A percentile compares a stretch with the other conserved stretches of the same genome.
phyloP scores from a whole-genome alignment of 2,888 invertebrate genomes.

The Brachyptera putata region DNA sequence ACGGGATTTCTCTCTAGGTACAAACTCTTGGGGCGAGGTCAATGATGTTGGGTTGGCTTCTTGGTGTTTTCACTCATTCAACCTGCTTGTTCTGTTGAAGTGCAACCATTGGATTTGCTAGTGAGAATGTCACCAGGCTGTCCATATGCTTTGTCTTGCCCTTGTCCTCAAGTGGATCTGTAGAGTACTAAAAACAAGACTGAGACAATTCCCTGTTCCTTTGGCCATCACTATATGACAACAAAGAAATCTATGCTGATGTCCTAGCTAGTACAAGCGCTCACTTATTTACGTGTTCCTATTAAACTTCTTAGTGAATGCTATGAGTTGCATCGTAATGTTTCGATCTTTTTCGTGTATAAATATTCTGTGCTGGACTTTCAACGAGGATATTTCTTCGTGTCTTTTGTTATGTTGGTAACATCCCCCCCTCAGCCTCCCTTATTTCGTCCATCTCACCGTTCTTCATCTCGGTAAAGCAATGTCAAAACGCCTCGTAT shows the following conservation, averaged over 20 bases:
- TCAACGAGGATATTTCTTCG: neutral
- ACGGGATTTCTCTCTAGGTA: neutral
- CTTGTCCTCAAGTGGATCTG: neutral
- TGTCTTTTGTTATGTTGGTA: neutral
- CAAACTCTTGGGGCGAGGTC: neutral
- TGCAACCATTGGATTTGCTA: slow-evolving; percentile 9
- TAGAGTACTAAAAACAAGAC: neutral
- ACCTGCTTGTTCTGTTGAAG: slow-evolving; percentile 9
- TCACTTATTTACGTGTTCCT: neutral
- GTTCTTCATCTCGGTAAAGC: slow-evolving; percentile 37
- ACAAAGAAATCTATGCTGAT: neutral
- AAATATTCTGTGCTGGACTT: neutral
- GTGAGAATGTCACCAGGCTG: neutral
- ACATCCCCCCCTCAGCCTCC: neutral
- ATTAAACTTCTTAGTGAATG: neutral
- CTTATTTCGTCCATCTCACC: neutral
- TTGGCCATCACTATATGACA: neutral
- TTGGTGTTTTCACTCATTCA: slow-evolving; percentile 7
- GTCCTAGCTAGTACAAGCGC: neutral
- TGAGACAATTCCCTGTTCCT: neutral
- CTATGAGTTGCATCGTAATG: neutral
- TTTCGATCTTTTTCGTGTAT: neutral
- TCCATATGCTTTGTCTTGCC: neutral
- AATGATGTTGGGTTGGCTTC: slow-evolving; percentile 6
- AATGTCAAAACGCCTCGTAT: slow-evolving; percentile 37